Percentiles rank a stretch among this genome's conserved stretches.
Evolutionary conservation across 2,888 invertebrate species (phyloP).

Genomic region (Microplitis deprimator): DNA sequence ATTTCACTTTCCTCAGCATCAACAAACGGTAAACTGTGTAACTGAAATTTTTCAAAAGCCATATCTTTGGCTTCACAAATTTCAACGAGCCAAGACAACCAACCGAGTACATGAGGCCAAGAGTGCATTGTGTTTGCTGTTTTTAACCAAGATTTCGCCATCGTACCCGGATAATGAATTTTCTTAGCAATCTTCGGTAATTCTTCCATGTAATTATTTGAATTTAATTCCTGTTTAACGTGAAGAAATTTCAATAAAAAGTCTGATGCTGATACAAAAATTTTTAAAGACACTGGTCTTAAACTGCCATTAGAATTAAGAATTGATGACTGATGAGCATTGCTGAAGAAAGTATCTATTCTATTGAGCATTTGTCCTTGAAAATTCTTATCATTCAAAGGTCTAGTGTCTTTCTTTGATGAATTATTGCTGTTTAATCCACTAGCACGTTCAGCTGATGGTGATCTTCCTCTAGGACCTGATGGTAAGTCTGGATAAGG

Average conservation of each 20-base stretch:
- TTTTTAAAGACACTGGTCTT: constrained; percentile 63
- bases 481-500: constrained; percentile 36
- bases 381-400: constrained; percentile 62
- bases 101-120: constrained; percentile 75
- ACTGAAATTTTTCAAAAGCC: constrained; percentile 55
- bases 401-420: constrained; percentile 62
- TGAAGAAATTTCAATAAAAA: constrained; percentile 58
- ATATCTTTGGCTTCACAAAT: constrained; percentile 69
- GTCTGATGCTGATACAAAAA: constrained; percentile 62
- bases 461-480: constrained; percentile 55
- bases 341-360: constrained; percentile 61
- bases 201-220: constrained; percentile 68
- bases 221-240: constrained; percentile 56
- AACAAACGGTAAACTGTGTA: constrained; percentile 61
- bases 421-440: constrained; percentile 52
- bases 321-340: constrained; percentile 52
- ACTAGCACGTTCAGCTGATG: constrained; percentile 62
- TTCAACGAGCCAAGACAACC: constrained; percentile 74
- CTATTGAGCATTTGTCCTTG: constrained; percentile 61
- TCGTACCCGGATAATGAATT: constrained; percentile 74
- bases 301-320: constrained; percentile 63
- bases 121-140: constrained; percentile 76
- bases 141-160: constrained; percentile 76
- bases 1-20: constrained; percentile 49
- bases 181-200: constrained; percentile 73